Conservation (phyloP, 2,113 vertebrate species). For the Trichechus manatus region DNA sequence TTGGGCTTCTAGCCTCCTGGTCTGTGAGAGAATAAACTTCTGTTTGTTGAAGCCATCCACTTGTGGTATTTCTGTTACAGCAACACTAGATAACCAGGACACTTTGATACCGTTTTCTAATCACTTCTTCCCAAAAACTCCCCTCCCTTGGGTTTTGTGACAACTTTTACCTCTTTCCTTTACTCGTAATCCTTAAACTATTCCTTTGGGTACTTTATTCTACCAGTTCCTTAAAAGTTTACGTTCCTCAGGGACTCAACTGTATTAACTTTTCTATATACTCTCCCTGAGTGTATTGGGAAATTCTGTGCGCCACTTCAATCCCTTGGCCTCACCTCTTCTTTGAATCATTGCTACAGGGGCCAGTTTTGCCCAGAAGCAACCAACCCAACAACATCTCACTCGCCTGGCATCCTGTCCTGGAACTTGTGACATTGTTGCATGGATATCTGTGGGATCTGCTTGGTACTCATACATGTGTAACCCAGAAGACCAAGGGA, state of each 20-base stretch:
- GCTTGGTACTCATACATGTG: accelerated
- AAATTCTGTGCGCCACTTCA: background rate
- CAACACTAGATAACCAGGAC: too few species aligned
- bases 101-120: background rate
- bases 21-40: too few species aligned
- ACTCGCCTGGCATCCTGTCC: background rate
- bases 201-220: background rate
- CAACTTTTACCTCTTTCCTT: background rate
- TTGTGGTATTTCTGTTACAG: too few species aligned
- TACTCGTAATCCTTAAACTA: background rate
- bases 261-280: background rate
- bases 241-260: background rate
- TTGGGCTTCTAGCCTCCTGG: too few species aligned
- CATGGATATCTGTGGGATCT: background rate
- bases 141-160: background rate
- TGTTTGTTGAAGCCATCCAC: too few species aligned
- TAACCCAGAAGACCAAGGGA: background rate
- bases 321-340: background rate
- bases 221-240: background rate
- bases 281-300: too few species aligned
- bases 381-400: background rate
- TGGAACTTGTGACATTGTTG: background rate
- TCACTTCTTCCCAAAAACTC: background rate
- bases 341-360: background rate
- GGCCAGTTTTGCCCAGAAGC: background rate